Conservation (phyloP, 2,888 invertebrate genomes). For the Entomobrya multifasciata region DNA sequence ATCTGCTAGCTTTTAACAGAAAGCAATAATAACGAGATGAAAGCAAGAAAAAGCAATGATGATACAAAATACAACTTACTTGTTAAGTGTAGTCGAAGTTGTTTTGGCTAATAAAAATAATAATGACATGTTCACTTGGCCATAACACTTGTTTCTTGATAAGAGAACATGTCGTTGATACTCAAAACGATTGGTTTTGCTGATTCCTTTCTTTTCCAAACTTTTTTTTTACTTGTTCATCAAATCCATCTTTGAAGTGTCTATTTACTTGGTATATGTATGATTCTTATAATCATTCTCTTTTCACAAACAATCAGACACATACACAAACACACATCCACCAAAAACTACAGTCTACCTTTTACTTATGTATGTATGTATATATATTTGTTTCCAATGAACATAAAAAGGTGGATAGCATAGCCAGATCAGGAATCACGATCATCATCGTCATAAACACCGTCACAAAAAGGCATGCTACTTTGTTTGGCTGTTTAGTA, state of each 20-base stretch:
- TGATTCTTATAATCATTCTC: neutral
- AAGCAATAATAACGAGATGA: conserved; percentile 2
- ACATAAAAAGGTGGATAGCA: too few relatives aligned
- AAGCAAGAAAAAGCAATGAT: conserved; percentile 35
- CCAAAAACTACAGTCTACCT: neutral
- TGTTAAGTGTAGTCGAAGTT: conserved; percentile 57
- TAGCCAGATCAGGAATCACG: too few relatives aligned
- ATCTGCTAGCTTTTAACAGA: neutral
- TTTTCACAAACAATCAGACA: conserved; percentile 21
- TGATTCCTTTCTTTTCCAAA: conserved; percentile 29
- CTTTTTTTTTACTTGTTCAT: neutral
- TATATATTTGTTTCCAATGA: neutral
- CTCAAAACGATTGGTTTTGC: conserved; percentile 42
- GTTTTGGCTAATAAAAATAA: conserved; percentile 68
- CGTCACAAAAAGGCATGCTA: conserved; percentile 19
- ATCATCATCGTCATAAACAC: neutral
- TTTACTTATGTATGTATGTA: neutral
- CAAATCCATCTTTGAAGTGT: too few relatives aligned
- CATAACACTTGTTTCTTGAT: conserved; percentile 72
- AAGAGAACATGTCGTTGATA: conserved; percentile 70
- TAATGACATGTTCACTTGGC: conserved; percentile 72
- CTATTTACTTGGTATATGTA: too few relatives aligned
- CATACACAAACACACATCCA: neutral
- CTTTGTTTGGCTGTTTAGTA: too few relatives aligned
- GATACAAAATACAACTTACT: conserved; percentile 56